Base-by-base conservation (phyloP, 2,113 vertebrate genomes). In the Pygoscelis adeliae region DNA sequence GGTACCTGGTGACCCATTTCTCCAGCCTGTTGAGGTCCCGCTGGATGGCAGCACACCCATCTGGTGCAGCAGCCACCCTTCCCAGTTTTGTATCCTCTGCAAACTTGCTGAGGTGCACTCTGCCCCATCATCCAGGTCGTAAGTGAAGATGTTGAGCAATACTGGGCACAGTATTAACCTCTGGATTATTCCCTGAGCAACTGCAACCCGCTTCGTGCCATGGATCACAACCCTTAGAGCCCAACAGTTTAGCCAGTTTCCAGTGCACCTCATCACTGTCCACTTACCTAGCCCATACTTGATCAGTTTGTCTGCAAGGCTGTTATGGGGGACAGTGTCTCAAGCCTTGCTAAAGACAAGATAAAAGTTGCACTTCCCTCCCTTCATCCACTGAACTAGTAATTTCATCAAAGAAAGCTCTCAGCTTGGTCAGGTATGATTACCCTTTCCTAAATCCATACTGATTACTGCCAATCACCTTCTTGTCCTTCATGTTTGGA, bases 161-260 rank as follows among this genome's bases (percentile, higher is more conserved):
- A 59, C 10, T 49, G 69, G 73, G 38, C n/a, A 19, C 9, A 9
- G 30, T 26, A 30, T 55, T 53, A 59, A 44, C 7, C 15, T 19
- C 63, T 42, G 62, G 30, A 23, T 79, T 83, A 84, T 62, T 50
- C 32, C 32, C 32, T 42, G 42, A 46, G 58, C 0, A 0, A 29
- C 30, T 52, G 16, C 0, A 0, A 46, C 49, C 10, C 8, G 1
- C 22, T 65, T 46, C 0, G 3, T 76, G 18, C 40, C 30, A 26
- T 19, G 6, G 46, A 42, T 53, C n/a, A 12, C 38, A n/a, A 23
- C 44, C 30, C 29, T 26, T 53, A 34, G 14, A 47, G 50, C 38
- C 14, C 29, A 56, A 26, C 32, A 44, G 40, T 44, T 72, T 14
- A n/a, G n/a, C 58, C 50, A 11, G 13, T 46, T 83, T 34, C 40